Percentiles rank a stretch among this genome's conserved stretches.
These are phyloP conservation scores for Paragorgia papillata DNA, from an alignment of 92 coral and sea anemone species.

Conservation along the genomic window DNA sequence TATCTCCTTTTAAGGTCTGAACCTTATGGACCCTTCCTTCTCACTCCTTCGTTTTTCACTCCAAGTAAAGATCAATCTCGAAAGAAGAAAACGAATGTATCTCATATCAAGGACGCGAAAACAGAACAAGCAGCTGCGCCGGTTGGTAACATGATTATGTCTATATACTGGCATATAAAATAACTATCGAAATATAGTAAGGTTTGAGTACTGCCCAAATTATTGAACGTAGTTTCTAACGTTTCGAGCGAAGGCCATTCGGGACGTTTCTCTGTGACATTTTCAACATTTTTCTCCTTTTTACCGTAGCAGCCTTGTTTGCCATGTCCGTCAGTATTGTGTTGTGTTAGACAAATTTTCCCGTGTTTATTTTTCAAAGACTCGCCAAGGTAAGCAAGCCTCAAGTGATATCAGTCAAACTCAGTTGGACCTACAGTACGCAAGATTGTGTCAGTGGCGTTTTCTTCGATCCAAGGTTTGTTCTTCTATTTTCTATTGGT, in stretches of 20 bases:
- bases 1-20: background rate
- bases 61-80: constrained; percentile 15
- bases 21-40: background rate
- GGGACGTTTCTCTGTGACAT: background rate
- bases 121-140: constrained; percentile 6
- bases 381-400: constrained; percentile 10
- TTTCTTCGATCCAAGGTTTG: constrained; percentile 85
- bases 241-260: no score
- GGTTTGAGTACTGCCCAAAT: no score
- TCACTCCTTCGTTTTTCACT: constrained; percentile 13
- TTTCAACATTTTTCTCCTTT: background rate
- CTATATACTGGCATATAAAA: background rate
- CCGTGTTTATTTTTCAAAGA: background rate
- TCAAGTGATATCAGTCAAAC: constrained; percentile 69
- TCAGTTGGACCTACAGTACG: constrained; percentile 79
- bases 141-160: background rate
- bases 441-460: constrained; percentile 75
- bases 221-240: no score
- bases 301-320: no score
- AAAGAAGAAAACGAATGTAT: constrained; percentile 10
- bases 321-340: no score
- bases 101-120: constrained; percentile 7
- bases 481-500: background rate
- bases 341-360: background rate
- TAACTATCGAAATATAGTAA: no score